Evolutionary conservation across 2,888 invertebrate genomes (phyloP), one percentile per base, ranked within the genome.

Genomic region (Chrysotoxum bicinctum): DNA sequence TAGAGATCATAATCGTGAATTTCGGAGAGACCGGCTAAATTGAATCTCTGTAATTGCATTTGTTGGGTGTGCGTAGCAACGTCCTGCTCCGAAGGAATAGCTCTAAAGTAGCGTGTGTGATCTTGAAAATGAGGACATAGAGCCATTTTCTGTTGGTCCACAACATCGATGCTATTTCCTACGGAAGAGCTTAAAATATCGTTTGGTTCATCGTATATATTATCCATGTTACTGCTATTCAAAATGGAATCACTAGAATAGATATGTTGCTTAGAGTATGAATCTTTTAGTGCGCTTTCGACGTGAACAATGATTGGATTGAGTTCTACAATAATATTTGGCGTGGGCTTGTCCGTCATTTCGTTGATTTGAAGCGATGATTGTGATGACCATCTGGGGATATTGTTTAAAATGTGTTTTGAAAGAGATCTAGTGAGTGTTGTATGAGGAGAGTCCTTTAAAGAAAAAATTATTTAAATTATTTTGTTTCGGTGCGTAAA

Each of bases 181-280:
- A 90, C 87, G 64, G 90, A 91, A 26, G 89, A 89, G 85, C 90
- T 90, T 58, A 90, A 88, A 37, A 91, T 89, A 81, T 91, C 91
- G 84, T 91, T 92, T 23, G 92, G 92, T 79, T 92, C 92, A 86
- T 92, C 92, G 76, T 92, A 92, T 30, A 92, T 92, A 78, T 92
- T 92, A 84, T 92, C 91, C 76, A 89, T 90, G 52, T 90, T 90
- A 75, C 89, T 89, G 6, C 75, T 81, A 85, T 91, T 92, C 56
- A 92, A 88, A 81, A 92, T 90, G 8, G 92, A 92, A 87, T 92
- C 92, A 85, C 91, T 92, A 14, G 91, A 90, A 76, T 92, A 92
- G 48, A 92, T 88, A 87, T 91, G 90, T 87, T 90, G 91, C 45
- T 89, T 88, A 56, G 90, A 89, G 87, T 90, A 91, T 75, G 90